Evolutionary conservation across 2,888 invertebrate species (phyloP).

Genomic region (Piscicola geometra): DNA sequence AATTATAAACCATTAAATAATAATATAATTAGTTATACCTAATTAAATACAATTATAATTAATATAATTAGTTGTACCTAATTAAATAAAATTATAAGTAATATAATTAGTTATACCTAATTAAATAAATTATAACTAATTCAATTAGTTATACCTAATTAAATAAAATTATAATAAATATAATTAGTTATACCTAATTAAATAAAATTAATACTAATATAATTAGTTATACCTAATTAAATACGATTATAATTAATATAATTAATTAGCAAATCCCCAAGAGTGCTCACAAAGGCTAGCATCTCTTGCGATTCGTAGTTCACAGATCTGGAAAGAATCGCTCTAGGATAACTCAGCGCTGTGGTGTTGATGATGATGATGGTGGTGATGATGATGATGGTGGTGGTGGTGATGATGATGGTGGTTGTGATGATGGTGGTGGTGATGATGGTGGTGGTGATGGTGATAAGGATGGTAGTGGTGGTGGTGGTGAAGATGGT

Average conservation of each 20-base stretch:
- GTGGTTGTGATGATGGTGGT: constrained; percentile 33
- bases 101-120: too few species aligned
- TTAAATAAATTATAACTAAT: not conserved
- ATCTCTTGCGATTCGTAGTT: constrained; percentile 58
- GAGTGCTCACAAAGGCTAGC: constrained; percentile 56
- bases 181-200: not conserved
- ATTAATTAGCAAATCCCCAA: too few species aligned
- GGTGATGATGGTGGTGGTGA: constrained; percentile 34
- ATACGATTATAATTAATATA: too few species aligned
- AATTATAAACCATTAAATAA: too few species aligned
- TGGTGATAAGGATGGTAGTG: constrained; percentile 6
- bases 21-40: not conserved
- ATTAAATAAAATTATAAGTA: too few species aligned
- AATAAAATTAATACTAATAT: not conserved
- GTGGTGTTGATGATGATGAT: constrained; percentile 35
- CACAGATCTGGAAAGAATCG: constrained; percentile 54
- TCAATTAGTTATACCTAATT: not conserved
- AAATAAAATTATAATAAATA: not conserved
- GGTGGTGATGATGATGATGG: constrained; percentile 39
- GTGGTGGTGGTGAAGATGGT: too few species aligned
- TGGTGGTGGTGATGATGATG: constrained; percentile 39
- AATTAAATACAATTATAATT: not conserved
- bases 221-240: not conserved
- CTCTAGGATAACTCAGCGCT: constrained; percentile 56
- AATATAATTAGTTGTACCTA: not conserved